Evolutionary conservation across 2,113 vertebrate genomes (phyloP), one percentile per base, ranked within the genome.

Genomic region (Pyxicephalus adspersus): DNA sequence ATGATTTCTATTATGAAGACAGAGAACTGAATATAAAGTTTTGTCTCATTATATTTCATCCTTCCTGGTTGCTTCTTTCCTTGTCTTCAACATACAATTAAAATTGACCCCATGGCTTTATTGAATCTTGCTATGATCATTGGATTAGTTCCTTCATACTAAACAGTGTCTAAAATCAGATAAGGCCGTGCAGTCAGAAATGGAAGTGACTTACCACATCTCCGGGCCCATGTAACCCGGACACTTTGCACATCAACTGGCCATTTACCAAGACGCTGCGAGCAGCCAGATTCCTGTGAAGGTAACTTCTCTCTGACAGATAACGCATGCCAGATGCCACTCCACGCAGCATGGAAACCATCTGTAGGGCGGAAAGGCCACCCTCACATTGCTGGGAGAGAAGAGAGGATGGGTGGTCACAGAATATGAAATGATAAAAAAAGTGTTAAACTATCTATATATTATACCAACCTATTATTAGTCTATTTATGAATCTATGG

Each of bases 281-380:
- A 81, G 93, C 93, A 0, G 93, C 91, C 75, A 94, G 86, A 81
- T 94, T 92, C 23, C 92, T 90, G 80, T 94, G 93, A 64, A 93
- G 90, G 0, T 94, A 94, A 77, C 76, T 92, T 70, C 90, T 91
- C 60, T 91, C 91, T 71, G 92, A 91, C 81, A 94, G 89, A 89
- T 93, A 94, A 83, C 88, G 92, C 93, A 94, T 94, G 25, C 93
- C 93, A 0, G 92, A 90, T 0, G 93, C 93, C 65, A 94, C 92
- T 64, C 93, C 93, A 22, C 91, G 91, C 63, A 94, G 86, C 93
- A 94, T 94, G 68, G 86, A 86, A 66, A 94, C 91, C 74, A 94
- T 86, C 86, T 94, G 92, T 25, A 90, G 52, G 61, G 63, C 52
- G 2, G 80, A 75, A 2, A 82, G 52, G 5, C 61, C 70, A 38